phyloP scores from a whole-genome alignment of 2,797 vertebrate species.

The Forpus xanthops region DNA sequence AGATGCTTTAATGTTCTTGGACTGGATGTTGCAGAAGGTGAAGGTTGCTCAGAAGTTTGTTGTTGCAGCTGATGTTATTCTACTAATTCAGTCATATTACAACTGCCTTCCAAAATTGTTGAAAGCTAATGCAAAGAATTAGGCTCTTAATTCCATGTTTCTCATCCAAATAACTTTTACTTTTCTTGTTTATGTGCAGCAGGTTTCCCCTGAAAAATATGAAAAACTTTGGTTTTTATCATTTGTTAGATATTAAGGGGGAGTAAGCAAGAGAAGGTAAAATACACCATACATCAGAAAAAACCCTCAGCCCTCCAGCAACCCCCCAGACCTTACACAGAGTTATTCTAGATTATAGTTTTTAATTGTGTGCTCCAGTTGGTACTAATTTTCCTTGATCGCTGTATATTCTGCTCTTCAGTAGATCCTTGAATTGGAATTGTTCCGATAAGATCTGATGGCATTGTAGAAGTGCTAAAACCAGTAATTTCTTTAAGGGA shows the following conservation, averaged over 20 bases:
- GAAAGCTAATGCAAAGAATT: neutral
- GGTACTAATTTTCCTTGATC: neutral
- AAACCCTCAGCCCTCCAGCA: neutral
- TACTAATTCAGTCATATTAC: neutral
- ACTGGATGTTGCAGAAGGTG: neutral
- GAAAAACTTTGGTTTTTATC: neutral
- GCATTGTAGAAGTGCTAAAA: neutral
- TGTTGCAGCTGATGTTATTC: neutral
- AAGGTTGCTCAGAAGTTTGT: neutral
- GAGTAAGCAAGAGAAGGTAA: neutral
- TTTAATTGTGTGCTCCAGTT: neutral
- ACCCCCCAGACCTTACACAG: neutral
- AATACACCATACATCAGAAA: neutral
- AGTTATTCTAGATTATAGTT: neutral
- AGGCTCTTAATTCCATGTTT: neutral
- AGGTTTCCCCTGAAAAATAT: neutral
- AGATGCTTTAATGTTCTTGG: neutral
- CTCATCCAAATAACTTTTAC: neutral
- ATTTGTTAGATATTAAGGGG: neutral
- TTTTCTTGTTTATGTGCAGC: neutral
- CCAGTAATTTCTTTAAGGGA: neutral
- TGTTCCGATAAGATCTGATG: neutral
- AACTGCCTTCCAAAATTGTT: neutral
- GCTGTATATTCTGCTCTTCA: neutral
- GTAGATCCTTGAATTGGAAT: neutral